A percentile compares a stretch with the other conserved stretches of the same genome.
These are phyloP conservation scores for Galeopterus variegatus DNA, from an alignment of 2,113 vertebrate genomes.

Conservation along the genomic window DNA sequence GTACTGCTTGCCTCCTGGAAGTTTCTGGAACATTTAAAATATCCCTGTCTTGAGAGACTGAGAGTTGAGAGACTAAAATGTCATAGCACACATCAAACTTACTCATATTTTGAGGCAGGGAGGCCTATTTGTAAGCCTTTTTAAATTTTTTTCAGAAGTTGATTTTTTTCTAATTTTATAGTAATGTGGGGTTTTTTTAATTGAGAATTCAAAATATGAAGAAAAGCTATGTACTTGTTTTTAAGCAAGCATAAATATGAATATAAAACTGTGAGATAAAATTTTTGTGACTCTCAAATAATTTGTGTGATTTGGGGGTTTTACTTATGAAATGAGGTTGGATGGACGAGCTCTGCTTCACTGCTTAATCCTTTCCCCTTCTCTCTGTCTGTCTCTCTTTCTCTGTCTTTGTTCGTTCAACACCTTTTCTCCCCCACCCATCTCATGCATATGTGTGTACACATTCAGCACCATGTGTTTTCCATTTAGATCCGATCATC, in stretches of 20 bases:
- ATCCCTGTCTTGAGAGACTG: background rate
- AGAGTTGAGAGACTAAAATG: background rate
- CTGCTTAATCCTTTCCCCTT: background rate
- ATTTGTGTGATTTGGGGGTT: background rate
- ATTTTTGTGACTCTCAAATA: background rate
- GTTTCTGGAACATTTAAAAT: background rate
- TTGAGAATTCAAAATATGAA: background rate
- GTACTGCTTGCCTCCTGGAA: background rate
- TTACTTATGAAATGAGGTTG: background rate
- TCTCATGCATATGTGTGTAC: background rate
- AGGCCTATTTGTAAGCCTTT: background rate
- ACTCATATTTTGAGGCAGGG: background rate
- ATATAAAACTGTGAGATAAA: background rate
- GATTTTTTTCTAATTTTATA: background rate
- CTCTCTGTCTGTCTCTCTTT: background rate
- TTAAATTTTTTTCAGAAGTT: background rate
- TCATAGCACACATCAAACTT: background rate
- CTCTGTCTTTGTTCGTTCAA: background rate
- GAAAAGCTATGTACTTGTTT: background rate
- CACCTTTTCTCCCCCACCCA: fast-evolving
- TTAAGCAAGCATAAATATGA: background rate
- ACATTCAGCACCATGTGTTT: background rate
- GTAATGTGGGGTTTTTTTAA: background rate
- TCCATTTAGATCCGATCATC: background rate
- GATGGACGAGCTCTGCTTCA: fast-evolving